Evolutionary conservation across 2,113 vertebrate genomes (phyloP).

Genomic region (Terrapene triunguis): DNA sequence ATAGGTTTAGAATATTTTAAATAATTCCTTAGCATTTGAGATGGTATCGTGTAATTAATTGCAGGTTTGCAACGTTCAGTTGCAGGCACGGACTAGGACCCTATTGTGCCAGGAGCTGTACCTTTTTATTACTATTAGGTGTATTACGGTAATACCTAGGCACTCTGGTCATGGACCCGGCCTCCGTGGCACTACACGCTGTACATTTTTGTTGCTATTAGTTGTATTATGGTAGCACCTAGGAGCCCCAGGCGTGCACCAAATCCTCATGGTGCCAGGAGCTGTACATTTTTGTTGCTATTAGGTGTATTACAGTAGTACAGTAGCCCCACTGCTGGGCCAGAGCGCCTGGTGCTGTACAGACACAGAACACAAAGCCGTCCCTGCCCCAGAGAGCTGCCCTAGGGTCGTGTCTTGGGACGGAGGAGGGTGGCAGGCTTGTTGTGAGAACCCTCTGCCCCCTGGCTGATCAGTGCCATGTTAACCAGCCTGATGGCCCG

Average conservation of each 20-base stretch:
- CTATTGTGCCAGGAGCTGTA: neutral
- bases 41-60: accelerated
- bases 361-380: neutral
- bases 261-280: neutral
- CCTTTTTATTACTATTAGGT: no score
- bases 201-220: neutral
- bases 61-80: no score
- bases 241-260: neutral
- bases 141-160: no score
- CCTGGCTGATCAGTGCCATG: neutral
- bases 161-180: no score
- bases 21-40: neutral
- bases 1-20: no score
- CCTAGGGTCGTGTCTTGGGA: neutral
- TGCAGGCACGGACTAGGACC: neutral
- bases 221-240: neutral
- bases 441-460: neutral
- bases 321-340: no score
- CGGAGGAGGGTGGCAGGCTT: neutral
- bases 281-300: neutral
- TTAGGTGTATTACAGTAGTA: neutral
- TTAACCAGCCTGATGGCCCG: neutral
- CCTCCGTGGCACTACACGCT: neutral
- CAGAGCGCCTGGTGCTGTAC: neutral
- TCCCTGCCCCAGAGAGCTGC: neutral